phyloP scores from a whole-genome alignment of 2,113 vertebrate genomes.

The Phyllostomus hastatus region DNA sequence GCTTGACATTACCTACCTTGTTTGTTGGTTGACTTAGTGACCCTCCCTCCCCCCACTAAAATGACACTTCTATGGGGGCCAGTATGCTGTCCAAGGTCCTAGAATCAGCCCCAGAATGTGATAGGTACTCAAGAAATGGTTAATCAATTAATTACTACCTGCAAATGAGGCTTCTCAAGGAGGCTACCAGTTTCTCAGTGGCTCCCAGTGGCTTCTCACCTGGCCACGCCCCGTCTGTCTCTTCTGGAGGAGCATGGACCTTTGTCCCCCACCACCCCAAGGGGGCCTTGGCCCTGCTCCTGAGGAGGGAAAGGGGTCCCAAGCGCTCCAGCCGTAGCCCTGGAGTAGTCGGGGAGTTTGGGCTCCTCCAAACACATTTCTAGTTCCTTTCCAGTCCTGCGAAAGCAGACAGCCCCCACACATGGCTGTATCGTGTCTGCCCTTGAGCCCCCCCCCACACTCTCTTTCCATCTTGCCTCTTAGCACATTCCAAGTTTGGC shows the following conservation, averaged over 20 bases:
- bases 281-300: background rate
- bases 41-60: background rate
- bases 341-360: background rate
- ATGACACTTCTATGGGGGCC: background rate
- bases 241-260: background rate
- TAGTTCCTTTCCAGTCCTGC: background rate
- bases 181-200: background rate
- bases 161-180: background rate
- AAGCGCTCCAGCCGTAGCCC: no score
- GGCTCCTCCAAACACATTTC: background rate
- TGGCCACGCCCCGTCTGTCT: background rate
- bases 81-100: background rate
- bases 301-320: background rate
- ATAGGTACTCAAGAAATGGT: background rate
- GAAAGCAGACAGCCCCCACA: background rate
- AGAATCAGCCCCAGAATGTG: background rate
- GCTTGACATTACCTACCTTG: background rate
- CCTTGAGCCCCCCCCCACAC: rapidly evolving
- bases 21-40: background rate
- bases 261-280: background rate
- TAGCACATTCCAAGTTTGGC: background rate
- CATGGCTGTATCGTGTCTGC: background rate
- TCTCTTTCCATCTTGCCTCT: background rate
- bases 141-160: background rate
- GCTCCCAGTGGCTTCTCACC: background rate